These are phyloP conservation scores for Budorcas taxicolor DNA, from an alignment of 2,113 vertebrate genomes.

Conservation along the genomic window DNA sequence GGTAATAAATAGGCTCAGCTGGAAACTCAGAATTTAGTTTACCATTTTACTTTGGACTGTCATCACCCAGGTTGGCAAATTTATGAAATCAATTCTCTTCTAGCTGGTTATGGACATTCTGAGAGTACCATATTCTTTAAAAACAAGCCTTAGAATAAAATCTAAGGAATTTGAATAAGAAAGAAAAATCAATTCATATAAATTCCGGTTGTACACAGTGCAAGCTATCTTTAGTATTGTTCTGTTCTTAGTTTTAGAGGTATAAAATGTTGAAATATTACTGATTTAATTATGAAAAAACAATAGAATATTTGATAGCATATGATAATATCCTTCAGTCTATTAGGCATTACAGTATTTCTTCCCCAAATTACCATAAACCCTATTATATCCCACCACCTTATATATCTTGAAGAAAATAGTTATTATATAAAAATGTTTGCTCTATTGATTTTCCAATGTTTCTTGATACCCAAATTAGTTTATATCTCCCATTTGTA, in stretches of 20 bases:
- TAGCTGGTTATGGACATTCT: neutral
- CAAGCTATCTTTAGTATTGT: neutral
- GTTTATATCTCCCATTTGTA: neutral
- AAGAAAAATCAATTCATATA: neutral
- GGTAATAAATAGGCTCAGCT: neutral
- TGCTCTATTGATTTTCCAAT: neutral
- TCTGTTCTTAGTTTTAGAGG: slow-evolving; percentile 9
- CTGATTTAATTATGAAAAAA: neutral
- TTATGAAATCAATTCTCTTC: neutral
- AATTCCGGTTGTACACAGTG: neutral
- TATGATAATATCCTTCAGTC: neutral
- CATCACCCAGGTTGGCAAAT: neutral
- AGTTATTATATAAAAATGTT: neutral
- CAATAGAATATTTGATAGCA: neutral
- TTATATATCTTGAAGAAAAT: neutral
- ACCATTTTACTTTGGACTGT: neutral
- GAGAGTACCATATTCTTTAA: neutral
- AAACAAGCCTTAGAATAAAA: neutral
- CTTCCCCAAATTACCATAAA: neutral
- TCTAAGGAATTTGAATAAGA: neutral
- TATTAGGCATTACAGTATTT: neutral
- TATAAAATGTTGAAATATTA: neutral
- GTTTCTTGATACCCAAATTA: neutral
- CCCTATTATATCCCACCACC: neutral
- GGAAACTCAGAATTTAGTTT: neutral